These are phyloP conservation scores for Apamea sordens DNA, from an alignment of 2,888 invertebrate species.

Conservation along the genomic window DNA sequence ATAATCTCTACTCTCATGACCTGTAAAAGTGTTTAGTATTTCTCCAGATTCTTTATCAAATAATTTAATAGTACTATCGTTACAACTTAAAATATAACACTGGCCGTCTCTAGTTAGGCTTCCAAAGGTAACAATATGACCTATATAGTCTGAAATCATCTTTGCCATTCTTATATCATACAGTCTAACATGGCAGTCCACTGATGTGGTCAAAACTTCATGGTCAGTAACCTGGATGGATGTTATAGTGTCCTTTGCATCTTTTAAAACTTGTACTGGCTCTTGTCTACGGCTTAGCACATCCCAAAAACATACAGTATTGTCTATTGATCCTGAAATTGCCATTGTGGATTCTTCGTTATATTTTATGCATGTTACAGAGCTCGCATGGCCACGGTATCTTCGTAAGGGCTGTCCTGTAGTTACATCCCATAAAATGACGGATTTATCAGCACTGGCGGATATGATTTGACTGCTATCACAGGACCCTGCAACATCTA, in stretches of 20 bases:
- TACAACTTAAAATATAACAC: slow-evolving; percentile 96
- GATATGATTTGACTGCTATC: slow-evolving; percentile 98
- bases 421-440: slow-evolving; percentile 98
- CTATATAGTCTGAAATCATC: slow-evolving; percentile 95
- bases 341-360: slow-evolving; percentile 98
- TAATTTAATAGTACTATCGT: slow-evolving; percentile 95
- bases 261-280: slow-evolving; percentile 92
- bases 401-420: slow-evolving; percentile 96
- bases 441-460: slow-evolving; percentile 97
- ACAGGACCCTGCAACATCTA: slow-evolving; percentile 93
- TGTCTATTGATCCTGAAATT: slow-evolving; percentile 98
- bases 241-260: slow-evolving; percentile 98
- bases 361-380: slow-evolving; percentile 95
- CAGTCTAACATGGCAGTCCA: slow-evolving; percentile 95
- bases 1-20: slow-evolving; percentile 95
- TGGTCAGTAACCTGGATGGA: slow-evolving; percentile 95
- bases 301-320: slow-evolving; percentile 98
- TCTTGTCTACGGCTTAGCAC: slow-evolving; percentile 84
- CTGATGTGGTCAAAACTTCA: slow-evolving; percentile 97
- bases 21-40: slow-evolving; percentile 92
- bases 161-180: slow-evolving; percentile 98
- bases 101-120: slow-evolving; percentile 97
- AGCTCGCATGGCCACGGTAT: slow-evolving; percentile 96
- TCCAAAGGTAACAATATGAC: slow-evolving; percentile 95
- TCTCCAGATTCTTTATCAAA: slow-evolving; percentile 94